Evolutionary conservation across 2,797 vertebrate species (phyloP), one percentile per base, ranked within the genome.

Genomic region (Halcyon leucocephala): DNA sequence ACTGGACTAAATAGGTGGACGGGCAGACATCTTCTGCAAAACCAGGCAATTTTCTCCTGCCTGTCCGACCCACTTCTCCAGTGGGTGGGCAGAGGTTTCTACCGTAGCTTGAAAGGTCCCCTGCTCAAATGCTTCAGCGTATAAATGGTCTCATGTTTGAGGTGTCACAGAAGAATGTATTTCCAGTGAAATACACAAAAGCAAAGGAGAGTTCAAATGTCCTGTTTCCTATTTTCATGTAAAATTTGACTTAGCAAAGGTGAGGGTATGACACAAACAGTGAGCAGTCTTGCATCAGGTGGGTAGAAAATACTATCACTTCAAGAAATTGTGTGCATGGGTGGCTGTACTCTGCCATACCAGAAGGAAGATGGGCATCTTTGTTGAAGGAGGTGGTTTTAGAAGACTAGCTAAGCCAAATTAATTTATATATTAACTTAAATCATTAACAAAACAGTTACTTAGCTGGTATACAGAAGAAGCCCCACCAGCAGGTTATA

Each of bases 261-360:
- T 22, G 4, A 61, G 48, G 20, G 6, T n/a, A 28, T 55, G 29
- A n/a, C 28, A 25, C 19, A 57, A 42, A 70, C 5, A 24, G 5
- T 12, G 10, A 49, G 26, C 31, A 22, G 33, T 24, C 31, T 55
- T 77, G 26, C 14, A n/a, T n/a, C 31, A 44, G 18, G 19, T n/a
- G 26, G 18, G 19, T n/a, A 82, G 57, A 65, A 72, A 51, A 71
- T 8, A 22, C 6, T 33, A 6, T 24, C 29, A 13, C 33, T 16
- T 29, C 10, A 66, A 54, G 10, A 31, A 60, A 41, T 3, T 1
- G 4, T 26, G 11, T 25, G 17, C 1, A 0, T 33, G 29, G 52
- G 22, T n/a, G 11, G 7, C 39, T 74, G 16, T 46, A 19, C 11
- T 46, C 11, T 10, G 21, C 14, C 44, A 29, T 60, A 31, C 37